phyloP scores from a whole-genome alignment of 2,113 vertebrate species.

The Oncorhynchus nerka region DNA sequence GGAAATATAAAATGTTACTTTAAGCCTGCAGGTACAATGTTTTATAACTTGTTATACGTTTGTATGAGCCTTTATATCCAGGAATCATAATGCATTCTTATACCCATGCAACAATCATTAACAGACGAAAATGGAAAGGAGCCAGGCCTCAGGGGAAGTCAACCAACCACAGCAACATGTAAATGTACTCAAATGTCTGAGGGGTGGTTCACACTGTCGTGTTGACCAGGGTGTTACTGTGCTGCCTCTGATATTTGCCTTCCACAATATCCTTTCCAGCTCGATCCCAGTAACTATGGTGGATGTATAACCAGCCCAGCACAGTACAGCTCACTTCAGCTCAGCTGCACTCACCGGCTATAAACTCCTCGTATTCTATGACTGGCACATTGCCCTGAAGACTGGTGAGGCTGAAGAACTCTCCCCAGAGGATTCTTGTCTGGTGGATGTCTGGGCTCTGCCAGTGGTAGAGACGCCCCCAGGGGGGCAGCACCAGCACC shows the following conservation, averaged over 20 bases:
- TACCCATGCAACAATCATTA: conserved; percentile 20
- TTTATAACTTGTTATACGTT: too few species aligned
- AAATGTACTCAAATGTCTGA: not conserved
- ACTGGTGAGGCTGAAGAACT: conserved; percentile 89
- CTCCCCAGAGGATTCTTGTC: conserved; percentile 84
- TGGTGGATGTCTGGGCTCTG: conserved; percentile 90
- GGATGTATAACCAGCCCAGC: too few species aligned
- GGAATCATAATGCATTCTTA: too few species aligned
- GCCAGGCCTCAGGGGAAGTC: not conserved
- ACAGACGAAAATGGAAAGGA: not conserved
- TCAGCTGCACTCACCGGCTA: conserved; percentile 79
- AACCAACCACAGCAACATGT: not conserved
- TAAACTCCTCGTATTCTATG: conserved; percentile 92
- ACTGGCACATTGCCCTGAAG: conserved; percentile 88
- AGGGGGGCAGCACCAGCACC: conserved; percentile 94
- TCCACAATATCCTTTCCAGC: too few species aligned
- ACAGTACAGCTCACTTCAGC: not conserved
- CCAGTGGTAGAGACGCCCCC: conserved; percentile 97
- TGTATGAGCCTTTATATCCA: too few species aligned
- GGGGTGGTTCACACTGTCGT: not conserved
- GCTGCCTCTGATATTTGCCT: too few species aligned
- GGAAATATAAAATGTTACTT: conserved; percentile 10
- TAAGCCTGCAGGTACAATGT: too few species aligned
- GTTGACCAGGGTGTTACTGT: too few species aligned
- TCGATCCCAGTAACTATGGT: too few species aligned